These are phyloP conservation scores for Virgularia gustaviana DNA, from an alignment of 92 coral and sea anemone genomes.

Conservation along the genomic window DNA sequence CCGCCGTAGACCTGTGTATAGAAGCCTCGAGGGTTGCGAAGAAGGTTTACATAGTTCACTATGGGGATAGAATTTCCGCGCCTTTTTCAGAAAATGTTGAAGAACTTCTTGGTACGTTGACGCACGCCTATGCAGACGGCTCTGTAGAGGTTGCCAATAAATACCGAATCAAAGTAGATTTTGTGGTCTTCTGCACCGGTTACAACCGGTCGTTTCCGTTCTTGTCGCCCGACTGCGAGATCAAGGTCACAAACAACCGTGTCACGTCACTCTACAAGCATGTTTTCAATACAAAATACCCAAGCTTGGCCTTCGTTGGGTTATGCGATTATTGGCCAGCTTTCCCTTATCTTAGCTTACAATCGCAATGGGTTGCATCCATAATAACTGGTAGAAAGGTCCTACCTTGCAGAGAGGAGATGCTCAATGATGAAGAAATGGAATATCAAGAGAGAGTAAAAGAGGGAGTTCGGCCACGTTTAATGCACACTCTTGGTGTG, in stretches of 20 bases:
- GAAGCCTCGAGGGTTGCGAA: slow-evolving; percentile 57
- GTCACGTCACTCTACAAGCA: slow-evolving; percentile 71
- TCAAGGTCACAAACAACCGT: slow-evolving; percentile 60
- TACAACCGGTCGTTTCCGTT: slow-evolving; percentile 75
- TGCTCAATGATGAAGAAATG: slow-evolving; percentile 61
- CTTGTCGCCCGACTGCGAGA: slow-evolving; percentile 53
- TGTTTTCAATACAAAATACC: slow-evolving; percentile 61
- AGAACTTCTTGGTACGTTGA: slow-evolving; percentile 37
- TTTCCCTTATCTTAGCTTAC: slow-evolving; percentile 73
- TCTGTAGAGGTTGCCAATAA: slow-evolving; percentile 57
- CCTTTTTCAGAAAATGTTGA: slow-evolving; percentile 61
- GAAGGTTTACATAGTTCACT: slow-evolving; percentile 67
- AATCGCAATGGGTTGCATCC: slow-evolving; percentile 59
- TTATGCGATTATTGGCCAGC: slow-evolving; percentile 59
- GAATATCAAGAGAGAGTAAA: slow-evolving; percentile 57
- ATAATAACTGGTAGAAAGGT: slow-evolving; percentile 51
- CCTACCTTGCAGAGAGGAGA: slow-evolving; percentile 61
- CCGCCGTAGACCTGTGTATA: slow-evolving; percentile 75
- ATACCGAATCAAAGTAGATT: slow-evolving; percentile 47
- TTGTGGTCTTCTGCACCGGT: slow-evolving; percentile 79
- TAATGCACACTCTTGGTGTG: slow-evolving; percentile 61
- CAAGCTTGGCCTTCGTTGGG: slow-evolving; percentile 73
- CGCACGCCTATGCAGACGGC: slow-evolving; percentile 53
- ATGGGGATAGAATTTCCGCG: slow-evolving; percentile 28
- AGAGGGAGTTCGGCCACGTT: slow-evolving; percentile 47